These are phyloP conservation scores for Microtus pennsylvanicus DNA, from an alignment of 2,113 vertebrate genomes.

Conservation along the genomic window DNA sequence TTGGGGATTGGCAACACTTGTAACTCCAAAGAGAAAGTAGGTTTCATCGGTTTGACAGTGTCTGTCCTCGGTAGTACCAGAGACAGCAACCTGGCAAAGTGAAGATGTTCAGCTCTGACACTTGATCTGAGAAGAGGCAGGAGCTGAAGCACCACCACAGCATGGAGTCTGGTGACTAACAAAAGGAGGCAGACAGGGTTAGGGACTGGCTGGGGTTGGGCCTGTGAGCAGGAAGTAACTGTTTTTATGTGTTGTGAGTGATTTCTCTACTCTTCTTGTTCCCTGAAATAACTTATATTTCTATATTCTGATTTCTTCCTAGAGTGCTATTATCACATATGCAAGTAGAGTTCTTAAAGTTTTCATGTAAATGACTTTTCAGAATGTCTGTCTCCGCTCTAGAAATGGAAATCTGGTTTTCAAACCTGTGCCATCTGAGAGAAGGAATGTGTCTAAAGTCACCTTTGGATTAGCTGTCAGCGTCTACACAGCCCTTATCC, in stretches of 20 bases:
- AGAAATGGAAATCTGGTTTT: constrained; percentile 66
- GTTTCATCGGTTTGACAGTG: constrained; percentile 35
- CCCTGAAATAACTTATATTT: constrained; percentile 73
- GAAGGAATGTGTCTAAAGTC: neutral
- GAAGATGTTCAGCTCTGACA: neutral
- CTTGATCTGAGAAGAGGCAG: neutral
- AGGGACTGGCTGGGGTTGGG: neutral
- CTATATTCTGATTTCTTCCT: constrained; percentile 58
- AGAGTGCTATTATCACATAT: constrained; percentile 41
- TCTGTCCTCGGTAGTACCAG: constrained; percentile 25
- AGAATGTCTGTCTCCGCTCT: constrained; percentile 37
- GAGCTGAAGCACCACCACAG: neutral
- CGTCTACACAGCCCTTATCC: constrained; percentile 36
- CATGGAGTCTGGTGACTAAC: neutral
- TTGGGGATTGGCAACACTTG: neutral
- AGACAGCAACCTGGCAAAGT: neutral
- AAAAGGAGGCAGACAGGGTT: neutral
- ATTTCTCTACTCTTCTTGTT: neutral
- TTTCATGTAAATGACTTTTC: constrained; percentile 65
- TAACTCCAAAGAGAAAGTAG: neutral
- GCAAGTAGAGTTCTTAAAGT: constrained; percentile 64
- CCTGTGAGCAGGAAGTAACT: neutral
- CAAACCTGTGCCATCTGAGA: neutral
- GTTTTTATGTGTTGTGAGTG: neutral
- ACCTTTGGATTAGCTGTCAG: constrained; percentile 16